Evolutionary conservation across 2,797 vertebrate species (phyloP).

Genomic region (Xerus rutilus): DNA sequence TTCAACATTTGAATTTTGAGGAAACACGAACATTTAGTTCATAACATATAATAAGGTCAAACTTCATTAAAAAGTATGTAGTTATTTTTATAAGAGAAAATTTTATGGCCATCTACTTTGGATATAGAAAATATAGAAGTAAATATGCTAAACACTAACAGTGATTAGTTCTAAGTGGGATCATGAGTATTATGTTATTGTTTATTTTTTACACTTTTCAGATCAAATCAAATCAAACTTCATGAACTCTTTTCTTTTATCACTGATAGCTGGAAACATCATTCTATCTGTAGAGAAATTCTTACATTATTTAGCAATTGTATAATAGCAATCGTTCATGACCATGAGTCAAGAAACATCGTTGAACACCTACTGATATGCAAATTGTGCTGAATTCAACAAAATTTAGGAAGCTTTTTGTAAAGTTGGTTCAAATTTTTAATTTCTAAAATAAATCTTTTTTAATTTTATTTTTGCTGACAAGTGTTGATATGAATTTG

Average conservation of each 20-base stretch:
- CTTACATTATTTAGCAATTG: neutral
- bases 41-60: neutral
- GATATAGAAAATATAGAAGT: neutral
- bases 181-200: neutral
- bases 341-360: neutral
- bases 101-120: neutral
- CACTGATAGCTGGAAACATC: neutral
- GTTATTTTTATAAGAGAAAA: neutral
- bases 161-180: neutral
- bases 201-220: slow-evolving; percentile 19
- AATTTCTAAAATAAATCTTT: neutral
- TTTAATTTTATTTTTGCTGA: neutral
- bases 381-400: neutral
- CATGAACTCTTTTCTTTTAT: neutral
- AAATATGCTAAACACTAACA: neutral
- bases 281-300: neutral
- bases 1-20: neutral
- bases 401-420: neutral
- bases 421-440: slow-evolving; percentile 22
- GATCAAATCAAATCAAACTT: neutral
- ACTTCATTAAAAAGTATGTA: neutral
- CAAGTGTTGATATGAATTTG: neutral
- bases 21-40: neutral
- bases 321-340: neutral
- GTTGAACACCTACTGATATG: neutral